These are phyloP conservation scores for Aporophyla nigra DNA, from an alignment of 2,888 invertebrate genomes.

Conservation along the genomic window DNA sequence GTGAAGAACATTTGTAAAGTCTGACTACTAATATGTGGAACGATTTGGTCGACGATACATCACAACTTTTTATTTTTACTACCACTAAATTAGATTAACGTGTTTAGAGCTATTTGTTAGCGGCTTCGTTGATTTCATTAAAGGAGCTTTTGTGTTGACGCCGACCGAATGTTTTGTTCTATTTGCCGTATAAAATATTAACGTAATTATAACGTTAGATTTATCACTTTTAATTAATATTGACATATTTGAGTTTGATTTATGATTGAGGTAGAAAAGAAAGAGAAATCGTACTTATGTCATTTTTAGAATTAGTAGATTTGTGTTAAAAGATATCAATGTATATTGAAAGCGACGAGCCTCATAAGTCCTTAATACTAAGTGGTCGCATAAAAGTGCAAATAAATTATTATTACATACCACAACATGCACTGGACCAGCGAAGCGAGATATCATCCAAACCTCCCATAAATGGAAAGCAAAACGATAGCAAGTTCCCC, in stretches of 20 bases:
- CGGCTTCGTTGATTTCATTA: constrained; percentile 84
- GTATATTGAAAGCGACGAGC: background rate
- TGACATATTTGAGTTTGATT: constrained; percentile 58
- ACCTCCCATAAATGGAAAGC: too few species aligned
- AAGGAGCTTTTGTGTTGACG: constrained; percentile 77
- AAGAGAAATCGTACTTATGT: background rate
- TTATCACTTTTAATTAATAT: constrained; percentile 69
- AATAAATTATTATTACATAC: background rate
- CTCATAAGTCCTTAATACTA: too few species aligned
- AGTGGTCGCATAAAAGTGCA: background rate
- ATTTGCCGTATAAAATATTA: constrained; percentile 66
- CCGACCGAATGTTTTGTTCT: constrained; percentile 65
- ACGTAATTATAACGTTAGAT: constrained; percentile 67
- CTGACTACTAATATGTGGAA: constrained; percentile 67
- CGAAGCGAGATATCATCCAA: too few species aligned
- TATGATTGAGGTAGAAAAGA: constrained; percentile 35
- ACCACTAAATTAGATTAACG: constrained; percentile 83
- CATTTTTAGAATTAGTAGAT: background rate
- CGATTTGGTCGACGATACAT: constrained; percentile 70
- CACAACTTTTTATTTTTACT: constrained; percentile 71
- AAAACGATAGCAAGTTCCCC: too few species aligned
- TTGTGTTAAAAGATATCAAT: background rate
- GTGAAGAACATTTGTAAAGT: constrained; percentile 74
- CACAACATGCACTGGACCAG: too few species aligned
- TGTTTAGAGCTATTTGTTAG: constrained; percentile 81